Evolutionary conservation across 2,113 vertebrate genomes (phyloP).

Genomic region (Channa maculata): DNA sequence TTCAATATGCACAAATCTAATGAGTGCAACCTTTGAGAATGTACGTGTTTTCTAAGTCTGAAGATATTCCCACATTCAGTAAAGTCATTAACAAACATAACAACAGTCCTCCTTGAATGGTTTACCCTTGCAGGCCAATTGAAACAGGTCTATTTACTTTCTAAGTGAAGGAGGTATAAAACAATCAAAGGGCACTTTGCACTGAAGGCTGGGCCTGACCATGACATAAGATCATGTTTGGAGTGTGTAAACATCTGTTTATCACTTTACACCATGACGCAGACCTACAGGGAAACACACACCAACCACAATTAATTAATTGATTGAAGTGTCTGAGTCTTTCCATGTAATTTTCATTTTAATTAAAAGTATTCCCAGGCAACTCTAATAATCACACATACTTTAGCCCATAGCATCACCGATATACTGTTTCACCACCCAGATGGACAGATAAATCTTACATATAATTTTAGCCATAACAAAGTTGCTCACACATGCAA

Average conservation of each 20-base stretch:
- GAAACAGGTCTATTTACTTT: slow-evolving; percentile 52
- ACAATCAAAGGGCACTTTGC: slow-evolving; percentile 50
- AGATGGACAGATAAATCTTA: slow-evolving; percentile 17
- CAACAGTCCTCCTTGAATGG: slow-evolving; percentile 28
- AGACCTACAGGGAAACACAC: slow-evolving; percentile 48
- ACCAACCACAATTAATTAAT: slow-evolving; percentile 57
- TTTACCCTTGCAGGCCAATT: slow-evolving; percentile 41
- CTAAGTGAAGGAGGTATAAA: slow-evolving; percentile 34
- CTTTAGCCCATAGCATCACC: not conserved
- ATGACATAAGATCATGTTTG: slow-evolving; percentile 34
- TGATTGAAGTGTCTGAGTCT: slow-evolving; percentile 54
- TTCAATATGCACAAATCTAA: slow-evolving; percentile 64
- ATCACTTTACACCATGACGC: slow-evolving; percentile 14
- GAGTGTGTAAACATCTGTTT: slow-evolving; percentile 56
- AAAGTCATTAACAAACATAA: slow-evolving; percentile 67
- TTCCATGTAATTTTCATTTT: slow-evolving; percentile 57
- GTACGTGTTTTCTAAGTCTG: slow-evolving; percentile 49
- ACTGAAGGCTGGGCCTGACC: slow-evolving; percentile 16
- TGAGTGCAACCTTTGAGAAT: slow-evolving; percentile 46
- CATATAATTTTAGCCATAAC: not conserved
- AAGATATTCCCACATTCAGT: slow-evolving; percentile 48
- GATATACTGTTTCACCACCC: slow-evolving; percentile 25
- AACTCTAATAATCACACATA: slow-evolving; percentile 54
- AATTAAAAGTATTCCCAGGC: slow-evolving; percentile 73
- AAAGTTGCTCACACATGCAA: not conserved